phyloP scores from a whole-genome alignment of 2,888 invertebrate genomes.

The Polydrusus pterygomalis region DNA sequence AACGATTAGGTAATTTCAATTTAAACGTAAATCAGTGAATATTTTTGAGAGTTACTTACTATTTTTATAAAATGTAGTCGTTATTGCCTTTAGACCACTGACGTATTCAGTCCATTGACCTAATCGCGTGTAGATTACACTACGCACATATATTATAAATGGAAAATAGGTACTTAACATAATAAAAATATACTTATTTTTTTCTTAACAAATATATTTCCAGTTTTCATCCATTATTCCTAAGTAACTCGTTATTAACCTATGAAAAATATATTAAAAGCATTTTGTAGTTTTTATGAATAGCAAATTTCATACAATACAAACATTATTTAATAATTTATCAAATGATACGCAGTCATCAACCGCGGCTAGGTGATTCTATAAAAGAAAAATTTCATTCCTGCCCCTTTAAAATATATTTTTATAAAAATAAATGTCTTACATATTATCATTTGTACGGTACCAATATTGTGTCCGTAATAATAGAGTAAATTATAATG shows the following conservation, averaged over 20 bases:
- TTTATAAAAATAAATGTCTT: background rate
- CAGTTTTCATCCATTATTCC: too few species aligned
- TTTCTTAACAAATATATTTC: too few species aligned
- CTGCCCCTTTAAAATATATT: background rate
- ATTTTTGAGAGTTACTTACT: too few species aligned
- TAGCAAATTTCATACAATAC: slow-evolving; percentile 9
- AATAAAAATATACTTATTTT: too few species aligned
- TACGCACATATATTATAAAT: too few species aligned
- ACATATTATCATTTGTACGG: background rate
- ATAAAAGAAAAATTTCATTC: background rate
- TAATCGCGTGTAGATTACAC: too few species aligned
- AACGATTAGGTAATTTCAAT: too few species aligned
- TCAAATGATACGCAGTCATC: background rate
- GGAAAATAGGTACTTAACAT: too few species aligned
- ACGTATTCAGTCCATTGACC: too few species aligned
- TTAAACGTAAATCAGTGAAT: too few species aligned
- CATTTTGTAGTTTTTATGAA: background rate
- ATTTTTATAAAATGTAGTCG: too few species aligned
- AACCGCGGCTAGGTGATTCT: background rate
- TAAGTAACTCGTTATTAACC: background rate
- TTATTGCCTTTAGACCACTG: too few species aligned
- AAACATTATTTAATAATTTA: slow-evolving; percentile 12
- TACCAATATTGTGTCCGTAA: background rate
- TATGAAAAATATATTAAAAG: slow-evolving; percentile 2
- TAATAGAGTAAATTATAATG: background rate